Evolutionary conservation across 2,797 vertebrate species (phyloP).

Genomic region (Pitangus sulphuratus): DNA sequence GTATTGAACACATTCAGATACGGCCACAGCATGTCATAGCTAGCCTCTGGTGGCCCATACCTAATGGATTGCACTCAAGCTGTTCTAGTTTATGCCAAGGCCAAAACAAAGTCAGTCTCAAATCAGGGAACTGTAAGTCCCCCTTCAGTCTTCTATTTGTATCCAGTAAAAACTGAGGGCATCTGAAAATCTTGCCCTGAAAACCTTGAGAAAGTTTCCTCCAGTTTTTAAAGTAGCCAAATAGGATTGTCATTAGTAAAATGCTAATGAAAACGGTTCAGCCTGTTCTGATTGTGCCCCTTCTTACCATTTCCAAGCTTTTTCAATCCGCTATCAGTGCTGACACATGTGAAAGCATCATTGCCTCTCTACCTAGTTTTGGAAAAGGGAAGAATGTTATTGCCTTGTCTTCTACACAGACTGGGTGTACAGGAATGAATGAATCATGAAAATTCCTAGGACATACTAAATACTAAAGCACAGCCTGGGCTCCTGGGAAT

Average conservation of each 20-base stretch:
- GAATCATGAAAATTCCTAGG: not conserved
- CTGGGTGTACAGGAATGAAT: not conserved
- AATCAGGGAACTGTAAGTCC: not conserved
- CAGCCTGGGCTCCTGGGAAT: not conserved
- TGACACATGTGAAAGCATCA: not conserved
- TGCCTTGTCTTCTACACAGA: not conserved
- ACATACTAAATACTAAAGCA: accelerated
- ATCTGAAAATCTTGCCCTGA: not conserved
- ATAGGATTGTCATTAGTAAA: not conserved
- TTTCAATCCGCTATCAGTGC: not conserved
- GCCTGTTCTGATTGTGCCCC: not conserved
- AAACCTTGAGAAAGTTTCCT: not conserved
- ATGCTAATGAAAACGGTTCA: not conserved
- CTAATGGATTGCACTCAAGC: not conserved
- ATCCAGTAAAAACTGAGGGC: not conserved
- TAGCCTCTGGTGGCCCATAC: not conserved
- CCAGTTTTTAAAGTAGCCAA: not conserved
- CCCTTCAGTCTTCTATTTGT: not conserved
- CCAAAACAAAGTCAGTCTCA: not conserved
- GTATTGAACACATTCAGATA: not conserved
- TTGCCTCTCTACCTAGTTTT: not conserved
- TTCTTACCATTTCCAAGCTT: not conserved
- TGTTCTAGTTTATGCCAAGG: not conserved
- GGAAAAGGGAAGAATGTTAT: not conserved
- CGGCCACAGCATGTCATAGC: not conserved